Conservation (phyloP, 2,113 vertebrate genomes). For the Hystrix brachyura region DNA sequence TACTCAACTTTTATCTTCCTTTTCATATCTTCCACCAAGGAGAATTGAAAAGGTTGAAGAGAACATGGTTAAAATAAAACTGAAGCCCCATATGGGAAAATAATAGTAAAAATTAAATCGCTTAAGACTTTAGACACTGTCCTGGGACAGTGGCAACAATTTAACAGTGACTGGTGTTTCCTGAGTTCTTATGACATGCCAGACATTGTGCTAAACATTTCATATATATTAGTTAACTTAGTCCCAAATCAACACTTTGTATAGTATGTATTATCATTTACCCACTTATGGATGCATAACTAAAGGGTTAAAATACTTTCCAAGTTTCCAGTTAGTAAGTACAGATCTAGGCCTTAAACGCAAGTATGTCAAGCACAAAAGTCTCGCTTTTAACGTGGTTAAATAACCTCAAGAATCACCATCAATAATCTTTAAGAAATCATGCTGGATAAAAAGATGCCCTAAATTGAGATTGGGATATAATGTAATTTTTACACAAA, state of each 20-base stretch:
- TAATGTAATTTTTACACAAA: background rate
- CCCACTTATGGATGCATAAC: background rate
- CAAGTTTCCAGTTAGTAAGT: background rate
- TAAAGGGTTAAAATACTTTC: background rate
- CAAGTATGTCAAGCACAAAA: background rate
- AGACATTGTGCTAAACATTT: background rate
- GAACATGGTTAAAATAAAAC: slow-evolving; percentile 34
- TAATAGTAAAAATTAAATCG: background rate
- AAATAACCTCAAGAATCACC: background rate
- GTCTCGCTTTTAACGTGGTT: background rate
- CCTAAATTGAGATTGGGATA: background rate
- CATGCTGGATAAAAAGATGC: background rate
- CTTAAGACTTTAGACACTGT: background rate
- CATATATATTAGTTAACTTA: background rate
- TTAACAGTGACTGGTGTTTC: background rate
- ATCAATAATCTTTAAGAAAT: slow-evolving; percentile 7
- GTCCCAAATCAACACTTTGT: background rate
- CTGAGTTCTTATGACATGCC: background rate
- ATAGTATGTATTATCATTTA: background rate
- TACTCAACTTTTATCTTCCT: slow-evolving; percentile 63
- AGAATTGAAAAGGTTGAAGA: slow-evolving; percentile 18
- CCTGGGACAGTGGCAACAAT: background rate
- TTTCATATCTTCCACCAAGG: slow-evolving; percentile 71
- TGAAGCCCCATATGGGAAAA: background rate
- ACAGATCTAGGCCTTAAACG: background rate